Evolutionary conservation across 2,888 invertebrate genomes (phyloP).

Genomic region (Kuschelorhynchus macadamiae): DNA sequence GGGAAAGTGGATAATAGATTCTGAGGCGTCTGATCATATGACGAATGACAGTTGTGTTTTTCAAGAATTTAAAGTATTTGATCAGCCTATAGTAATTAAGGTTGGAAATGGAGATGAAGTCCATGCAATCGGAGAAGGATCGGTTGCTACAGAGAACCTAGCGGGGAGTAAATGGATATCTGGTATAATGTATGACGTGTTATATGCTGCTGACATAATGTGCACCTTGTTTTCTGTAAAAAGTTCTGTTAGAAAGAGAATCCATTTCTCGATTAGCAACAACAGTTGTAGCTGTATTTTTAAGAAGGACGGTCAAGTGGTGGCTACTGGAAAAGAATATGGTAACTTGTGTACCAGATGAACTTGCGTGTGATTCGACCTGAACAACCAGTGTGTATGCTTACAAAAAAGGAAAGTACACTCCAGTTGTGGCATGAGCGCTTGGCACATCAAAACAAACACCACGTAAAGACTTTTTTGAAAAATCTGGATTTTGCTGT

Average conservation of each 20-base stretch:
- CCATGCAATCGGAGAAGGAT: too few species aligned
- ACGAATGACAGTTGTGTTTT: conserved; percentile 32
- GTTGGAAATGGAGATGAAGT: conserved; percentile 11
- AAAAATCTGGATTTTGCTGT: not conserved
- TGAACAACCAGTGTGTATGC: too few species aligned
- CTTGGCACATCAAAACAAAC: conserved; percentile 1
- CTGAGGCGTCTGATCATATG: conserved; percentile 48
- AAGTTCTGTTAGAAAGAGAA: conserved; percentile 1
- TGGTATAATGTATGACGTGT: not conserved
- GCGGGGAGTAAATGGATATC: too few species aligned
- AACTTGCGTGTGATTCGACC: not conserved
- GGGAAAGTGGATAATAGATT: conserved; percentile 46
- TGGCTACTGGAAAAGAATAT: not conserved
- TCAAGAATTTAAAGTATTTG: conserved; percentile 30
- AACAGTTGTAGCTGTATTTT: not conserved
- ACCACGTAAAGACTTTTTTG: conserved; percentile 7
- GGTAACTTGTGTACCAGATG: not conserved
- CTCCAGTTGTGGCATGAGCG: conserved; percentile 8
- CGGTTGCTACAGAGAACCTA: too few species aligned
- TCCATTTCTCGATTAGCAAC: conserved; percentile 1
- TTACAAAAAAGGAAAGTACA: not conserved
- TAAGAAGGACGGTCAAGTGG: not conserved
- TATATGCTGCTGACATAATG: not conserved
- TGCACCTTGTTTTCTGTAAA: conserved; percentile 3
- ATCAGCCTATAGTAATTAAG: conserved; percentile 15